A percentile compares a stretch with the other conserved stretches of the same genome.
Evolutionary conservation across 1,140 invertebrate species (phyloP).

Genomic region (Teleopsis dalmanni): DNA sequence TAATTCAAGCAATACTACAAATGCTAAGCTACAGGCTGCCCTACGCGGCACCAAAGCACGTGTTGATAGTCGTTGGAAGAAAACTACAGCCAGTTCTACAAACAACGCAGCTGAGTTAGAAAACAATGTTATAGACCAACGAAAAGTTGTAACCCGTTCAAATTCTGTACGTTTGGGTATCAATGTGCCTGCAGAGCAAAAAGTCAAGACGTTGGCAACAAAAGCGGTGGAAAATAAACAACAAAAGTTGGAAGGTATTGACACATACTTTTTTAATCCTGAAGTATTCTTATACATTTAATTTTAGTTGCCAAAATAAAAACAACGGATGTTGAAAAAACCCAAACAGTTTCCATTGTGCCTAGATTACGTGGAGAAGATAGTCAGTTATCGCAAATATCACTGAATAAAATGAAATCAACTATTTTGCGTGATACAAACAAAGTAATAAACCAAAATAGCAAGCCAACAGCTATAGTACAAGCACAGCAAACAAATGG

Average conservation of each 20-base stretch:
- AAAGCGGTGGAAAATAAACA: conserved; percentile 18
- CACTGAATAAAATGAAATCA: conserved; percentile 31
- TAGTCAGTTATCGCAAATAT: conserved; percentile 36
- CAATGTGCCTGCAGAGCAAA: conserved; percentile 5
- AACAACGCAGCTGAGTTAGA: conserved; percentile 4
- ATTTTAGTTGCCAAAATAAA: conserved; percentile 2
- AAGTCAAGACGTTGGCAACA: conserved; percentile 15
- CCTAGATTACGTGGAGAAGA: conserved; percentile 30
- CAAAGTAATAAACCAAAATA: neutral
- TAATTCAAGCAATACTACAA: too few species aligned
- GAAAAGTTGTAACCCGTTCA: conserved; percentile 23
- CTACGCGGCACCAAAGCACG: conserved; percentile 30
- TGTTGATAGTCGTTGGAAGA: conserved; percentile 42
- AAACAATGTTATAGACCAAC: too few species aligned
- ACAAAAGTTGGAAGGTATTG: conserved; percentile 12
- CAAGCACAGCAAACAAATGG: neutral
- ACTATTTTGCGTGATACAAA: conserved; percentile 23
- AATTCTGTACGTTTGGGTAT: conserved; percentile 25
- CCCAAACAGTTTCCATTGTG: neutral
- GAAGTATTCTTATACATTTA: neutral
- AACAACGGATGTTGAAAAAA: conserved; percentile 1
- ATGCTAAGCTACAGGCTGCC: conserved; percentile 24
- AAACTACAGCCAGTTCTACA: conserved; percentile 19
- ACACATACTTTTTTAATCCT: neutral
- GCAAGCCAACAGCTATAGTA: neutral